Evolutionary conservation across 2,797 vertebrate species (phyloP), one percentile per base, ranked within the genome.

Genomic region (Carapus acus): DNA sequence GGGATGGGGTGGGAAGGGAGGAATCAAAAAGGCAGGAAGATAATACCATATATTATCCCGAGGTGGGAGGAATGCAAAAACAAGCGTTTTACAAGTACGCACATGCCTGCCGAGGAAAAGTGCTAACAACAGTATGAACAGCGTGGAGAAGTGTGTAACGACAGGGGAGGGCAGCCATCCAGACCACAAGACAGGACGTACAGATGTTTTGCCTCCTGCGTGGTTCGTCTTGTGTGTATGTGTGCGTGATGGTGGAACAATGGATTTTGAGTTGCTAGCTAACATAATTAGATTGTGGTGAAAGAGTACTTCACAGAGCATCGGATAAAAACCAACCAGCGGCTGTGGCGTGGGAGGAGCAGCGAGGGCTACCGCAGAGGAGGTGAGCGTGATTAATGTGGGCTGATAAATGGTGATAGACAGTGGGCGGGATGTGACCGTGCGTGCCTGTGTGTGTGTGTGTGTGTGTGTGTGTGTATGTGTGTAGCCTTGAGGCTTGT

Each of bases 31-130:
- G 65, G 46, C 6, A 67, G 69, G 62, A 73, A 71, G 61, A 78
- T 81, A 81, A 82, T 80, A 81, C 75, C 78, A 73, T 82, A 78
- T 67, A 79, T 82, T 79, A 83, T 58, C 57, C 58, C 71, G 74
- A 79, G 66, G 65, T 54, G 77, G 76, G 65, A 73, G 81, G 82
- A 86, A 88, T 86, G 83, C 74, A 78, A 80, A 74, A 84, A 83
- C 74, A 82, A 81, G 70, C 76, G 72, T 79, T 84, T 79, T 73
- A 82, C 84, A 87, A 78, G 86, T 67, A 62, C 61, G 60, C 64
- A 78, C 86, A 85, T 56, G 86, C 65, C 79, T 69, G 71, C 49
- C 54, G 44, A 68, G 65, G 71, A 73, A 69, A 64, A 64, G 63
- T 46, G 21, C 58, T 51, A 69, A 75, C 64, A 74, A 55, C 58